These are phyloP conservation scores for Eremobia ochroleuca DNA, from an alignment of 2,888 invertebrate genomes.

Conservation along the genomic window DNA sequence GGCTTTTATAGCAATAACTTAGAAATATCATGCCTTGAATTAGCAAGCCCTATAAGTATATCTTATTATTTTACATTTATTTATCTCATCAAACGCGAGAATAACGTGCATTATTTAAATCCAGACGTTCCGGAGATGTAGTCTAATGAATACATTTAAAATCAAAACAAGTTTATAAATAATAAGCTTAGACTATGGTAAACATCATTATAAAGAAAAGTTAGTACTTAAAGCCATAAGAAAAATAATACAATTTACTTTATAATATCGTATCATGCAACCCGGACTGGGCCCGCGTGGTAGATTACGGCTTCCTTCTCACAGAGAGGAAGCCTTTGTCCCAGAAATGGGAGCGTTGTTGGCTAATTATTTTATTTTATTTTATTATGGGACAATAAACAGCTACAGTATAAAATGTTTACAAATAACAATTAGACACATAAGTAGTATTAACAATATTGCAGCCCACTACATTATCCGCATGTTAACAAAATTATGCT, in stretches of 20 bases:
- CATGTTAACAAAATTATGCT: no score
- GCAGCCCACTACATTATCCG: no score
- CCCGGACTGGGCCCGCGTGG: no score
- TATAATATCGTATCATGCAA: neutral
- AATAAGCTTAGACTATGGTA: neutral
- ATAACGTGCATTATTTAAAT: neutral
- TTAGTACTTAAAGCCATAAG: neutral
- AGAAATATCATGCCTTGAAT: neutral
- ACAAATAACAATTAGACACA: no score
- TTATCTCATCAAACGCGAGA: neutral
- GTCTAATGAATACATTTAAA: conserved; percentile 33
- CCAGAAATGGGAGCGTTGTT: no score
- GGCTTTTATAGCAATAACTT: neutral
- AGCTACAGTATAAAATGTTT: no score
- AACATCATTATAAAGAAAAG: conserved; percentile 7
- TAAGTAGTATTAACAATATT: no score
- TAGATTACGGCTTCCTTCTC: no score
- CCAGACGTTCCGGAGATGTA: neutral
- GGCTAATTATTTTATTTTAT: no score
- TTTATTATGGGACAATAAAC: no score
- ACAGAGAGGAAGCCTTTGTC: no score
- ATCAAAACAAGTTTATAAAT: conserved; percentile 32
- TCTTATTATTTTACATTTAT: neutral
- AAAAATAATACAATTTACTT: neutral
- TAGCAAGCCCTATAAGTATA: neutral